Base-by-base conservation (phyloP, 2,113 vertebrate species). In the Dicentrarchus labrax region DNA sequence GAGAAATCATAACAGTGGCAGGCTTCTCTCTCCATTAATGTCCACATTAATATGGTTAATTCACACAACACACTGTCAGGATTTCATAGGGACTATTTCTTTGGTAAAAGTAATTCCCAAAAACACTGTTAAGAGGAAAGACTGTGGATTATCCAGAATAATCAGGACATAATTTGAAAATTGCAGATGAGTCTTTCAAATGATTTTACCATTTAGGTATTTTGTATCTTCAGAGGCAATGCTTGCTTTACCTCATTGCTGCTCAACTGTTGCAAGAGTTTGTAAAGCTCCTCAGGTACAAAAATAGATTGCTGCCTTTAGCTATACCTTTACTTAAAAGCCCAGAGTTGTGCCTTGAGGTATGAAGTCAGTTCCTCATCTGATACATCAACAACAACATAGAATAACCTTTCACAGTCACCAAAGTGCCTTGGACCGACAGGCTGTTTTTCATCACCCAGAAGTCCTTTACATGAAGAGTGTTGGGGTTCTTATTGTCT, bases 331-430 rank as follows among this genome's bases (percentile, higher is more conserved):
- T 8, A 59, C 30, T 51, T 43, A 22, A 62, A 70, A 54, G 48
- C 39, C 21, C 13, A 8, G 24, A 57, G 30, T 38, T 39, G 50
- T 64, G 7, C 15, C 45, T 61, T 48, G 8, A 50, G 9, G 45
- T 21, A 36, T 54, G 68, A 41, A 45, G 64, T 62, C 77, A 79
- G 38, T 71, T 53, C n/a, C 13, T 57, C 38, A 24, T 59, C 24
- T 68, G 12, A 47, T 59, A 57, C 59, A 76, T 30, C 61, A 62
- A 11, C 67, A 72, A 53, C 59, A 45, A 11, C 66, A 47, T 5
- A 5, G 13, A 39, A 15, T 7, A 53, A 38, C 41, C 21, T 53
- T 5, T 64, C 2, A 43, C 1, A 21, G 51, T n/a, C 12, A n/a
- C 1, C 30, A 7, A 16, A 13, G 39, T 36, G 22, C 17, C 48